Base-by-base conservation (phyloP, 2,888 invertebrate genomes). In the Anodontia alba region DNA sequence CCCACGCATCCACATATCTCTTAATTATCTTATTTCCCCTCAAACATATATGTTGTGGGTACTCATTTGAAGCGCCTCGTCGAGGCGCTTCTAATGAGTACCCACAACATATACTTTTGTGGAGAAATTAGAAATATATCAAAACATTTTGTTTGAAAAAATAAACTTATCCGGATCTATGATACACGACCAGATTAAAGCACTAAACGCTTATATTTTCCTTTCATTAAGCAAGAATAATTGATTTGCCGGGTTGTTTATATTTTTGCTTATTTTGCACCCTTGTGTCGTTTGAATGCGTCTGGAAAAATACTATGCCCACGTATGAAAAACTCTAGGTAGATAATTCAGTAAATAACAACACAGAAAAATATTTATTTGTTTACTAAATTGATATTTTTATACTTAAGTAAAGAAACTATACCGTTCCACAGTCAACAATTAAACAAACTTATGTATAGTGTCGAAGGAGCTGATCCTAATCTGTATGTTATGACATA, bases 101-200 rank as follows among this genome's bases (percentile, higher is more conserved):
- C n/a, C n/a, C n/a, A n/a, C n/a, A n/a, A n/a, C n/a, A n/a, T n/a
- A n/a, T n/a, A n/a, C n/a, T n/a, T n/a, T n/a, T n/a, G n/a, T n/a
- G n/a, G n/a, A n/a, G n/a, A n/a, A n/a, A n/a, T n/a, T n/a, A n/a
- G n/a, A n/a, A n/a, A n/a, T n/a, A n/a, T n/a, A n/a, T n/a, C n/a
- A n/a, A n/a, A n/a, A n/a, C n/a, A n/a, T n/a, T n/a, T n/a, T n/a
- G n/a, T n/a, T n/a, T n/a, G n/a, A n/a, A n/a, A n/a, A n/a, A n/a
- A n/a, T n/a, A n/a, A n/a, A n/a, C n/a, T n/a, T n/a, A n/a, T n/a
- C n/a, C n/a, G n/a, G n/a, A n/a, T n/a, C n/a, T n/a, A n/a, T n/a
- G n/a, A n/a, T n/a, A n/a, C n/a, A n/a, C n/a, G n/a, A n/a, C n/a
- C 31, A 33, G 62, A 62, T 62, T 62, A 62, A 62, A 33, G 29